Base-by-base conservation (phyloP, 2,797 vertebrate species). In the Muscicapa striata region DNA sequence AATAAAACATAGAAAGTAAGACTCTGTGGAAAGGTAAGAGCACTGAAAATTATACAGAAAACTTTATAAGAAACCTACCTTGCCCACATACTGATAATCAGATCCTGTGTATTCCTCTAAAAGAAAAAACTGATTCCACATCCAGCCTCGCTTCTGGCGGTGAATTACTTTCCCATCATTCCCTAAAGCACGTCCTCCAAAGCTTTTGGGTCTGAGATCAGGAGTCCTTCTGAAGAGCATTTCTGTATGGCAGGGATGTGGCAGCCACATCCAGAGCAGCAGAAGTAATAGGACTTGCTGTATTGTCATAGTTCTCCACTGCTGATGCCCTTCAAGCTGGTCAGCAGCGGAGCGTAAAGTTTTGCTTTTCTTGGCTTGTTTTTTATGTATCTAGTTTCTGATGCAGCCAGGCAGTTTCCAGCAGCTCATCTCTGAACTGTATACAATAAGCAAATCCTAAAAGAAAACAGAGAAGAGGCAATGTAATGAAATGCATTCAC, bases 111-210 rank as follows among this genome's bases (percentile, higher is more conserved):
- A 99, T 94, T 99, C 99, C 96, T 99, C 99, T 97, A 99, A 90
- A 95, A 99, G 97, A 97, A 99, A 99, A 97, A 99, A 99, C 49
- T 99, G 99, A 97, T 99, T 99, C 99, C 99, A 99, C 99, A 99
- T 99, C 99, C 99, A 99, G 3, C 99, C 99, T 86, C 99, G 97
- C 85, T 99, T 99, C 96, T 99, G 99, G 45, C 99, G 98, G 80
- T 98, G 98, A 57, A 99, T 98, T 32, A 98, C 93, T 96, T 98
- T 98, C 32, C 98, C 98, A 41, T 99, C 98, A 92, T 96, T 98
- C 34, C 98, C 98, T 69, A 97, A 90, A 29, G 97, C 95, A 7
- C 93, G 97, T 68, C 91, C 57, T 36, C 93, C 83, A 91, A 95
- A 95, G 82, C 75, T 87, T 95, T 89, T 97, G 57, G 96, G 82